Conservation (phyloP, 2,888 invertebrate species). For the Tenthredo notha region DNA sequence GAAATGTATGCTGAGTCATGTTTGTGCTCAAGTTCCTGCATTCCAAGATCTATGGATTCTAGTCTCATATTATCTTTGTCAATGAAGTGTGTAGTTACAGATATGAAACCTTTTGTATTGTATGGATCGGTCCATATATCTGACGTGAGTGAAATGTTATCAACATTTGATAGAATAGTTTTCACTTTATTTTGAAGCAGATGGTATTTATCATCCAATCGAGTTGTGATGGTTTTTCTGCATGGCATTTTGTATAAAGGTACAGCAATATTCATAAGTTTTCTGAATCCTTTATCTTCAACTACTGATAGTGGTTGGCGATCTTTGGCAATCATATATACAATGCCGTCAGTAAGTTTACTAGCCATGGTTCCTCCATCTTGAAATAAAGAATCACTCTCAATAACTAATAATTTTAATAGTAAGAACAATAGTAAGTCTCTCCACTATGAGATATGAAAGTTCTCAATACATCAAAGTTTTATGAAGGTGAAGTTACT, state of each 20-base stretch:
- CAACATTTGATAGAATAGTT: slow-evolving; percentile 34
- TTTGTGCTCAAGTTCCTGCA: slow-evolving; percentile 36
- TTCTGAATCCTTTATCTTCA: slow-evolving; percentile 47
- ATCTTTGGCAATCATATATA: not conserved
- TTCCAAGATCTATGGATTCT: slow-evolving; percentile 29
- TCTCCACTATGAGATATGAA: too few relatives aligned
- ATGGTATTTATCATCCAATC: slow-evolving; percentile 46
- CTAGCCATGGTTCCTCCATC: too few relatives aligned
- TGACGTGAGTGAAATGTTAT: slow-evolving; percentile 41
- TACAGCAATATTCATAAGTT: slow-evolving; percentile 38
- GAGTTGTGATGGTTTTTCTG: slow-evolving; percentile 36
- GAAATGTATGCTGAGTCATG: slow-evolving; percentile 47
- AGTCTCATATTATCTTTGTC: slow-evolving; percentile 34
- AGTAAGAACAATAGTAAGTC: too few relatives aligned
- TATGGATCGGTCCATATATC: slow-evolving; percentile 51
- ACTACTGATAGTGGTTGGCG: slow-evolving; percentile 47
- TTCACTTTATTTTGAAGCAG: slow-evolving; percentile 29
- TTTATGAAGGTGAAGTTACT: too few relatives aligned
- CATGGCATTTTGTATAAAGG: slow-evolving; percentile 41
- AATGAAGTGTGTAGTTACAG: slow-evolving; percentile 49
- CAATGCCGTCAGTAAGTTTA: too few relatives aligned
- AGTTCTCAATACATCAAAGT: too few relatives aligned
- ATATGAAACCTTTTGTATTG: slow-evolving; percentile 50
- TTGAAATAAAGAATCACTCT: too few relatives aligned
- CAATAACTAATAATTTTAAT: too few relatives aligned